Evolutionary conservation across 2,888 invertebrate genomes (phyloP).

Genomic region (Drosophila fulvimacula): DNA sequence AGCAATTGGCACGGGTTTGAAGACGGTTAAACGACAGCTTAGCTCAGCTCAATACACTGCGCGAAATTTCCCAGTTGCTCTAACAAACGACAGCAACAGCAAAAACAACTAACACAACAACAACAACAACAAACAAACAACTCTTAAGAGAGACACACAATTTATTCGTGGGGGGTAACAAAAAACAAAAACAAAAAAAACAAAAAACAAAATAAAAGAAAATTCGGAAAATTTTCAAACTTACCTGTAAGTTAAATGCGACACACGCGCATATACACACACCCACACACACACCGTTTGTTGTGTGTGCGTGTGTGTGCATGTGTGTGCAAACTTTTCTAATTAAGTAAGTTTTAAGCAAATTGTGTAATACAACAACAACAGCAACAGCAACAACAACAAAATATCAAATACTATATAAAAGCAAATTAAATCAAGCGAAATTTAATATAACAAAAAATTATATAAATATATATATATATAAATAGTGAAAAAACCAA

Average conservation of each 20-base stretch:
- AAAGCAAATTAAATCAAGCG: slow-evolving; percentile 65
- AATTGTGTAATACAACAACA: slow-evolving; percentile 58
- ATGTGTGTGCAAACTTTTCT: slow-evolving; percentile 64
- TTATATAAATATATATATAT: slow-evolving; percentile 58
- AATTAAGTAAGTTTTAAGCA: slow-evolving; percentile 74
- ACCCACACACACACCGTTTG: slow-evolving; percentile 14
- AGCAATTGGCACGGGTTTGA: slow-evolving; percentile 38
- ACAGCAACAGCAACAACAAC: slow-evolving; percentile 45
- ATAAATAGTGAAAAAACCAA: slow-evolving; percentile 67
- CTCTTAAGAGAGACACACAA: slow-evolving; percentile 64
- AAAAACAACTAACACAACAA: slow-evolving; percentile 40
- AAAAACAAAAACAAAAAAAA: slow-evolving; percentile 20
- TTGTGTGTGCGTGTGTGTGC: slow-evolving; percentile 36
- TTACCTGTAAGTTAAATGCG: slow-evolving; percentile 74
- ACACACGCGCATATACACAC: slow-evolving; percentile 49
- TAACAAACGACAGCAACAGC: slow-evolving; percentile 21
- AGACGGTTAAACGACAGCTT: slow-evolving; percentile 31
- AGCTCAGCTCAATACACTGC: slow-evolving; percentile 72
- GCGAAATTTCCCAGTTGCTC: slow-evolving; percentile 50
- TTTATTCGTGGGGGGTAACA: slow-evolving; percentile 67
- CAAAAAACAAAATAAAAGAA: slow-evolving; percentile 31
- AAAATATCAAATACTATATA: slow-evolving; percentile 62
- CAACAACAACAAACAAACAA: slow-evolving; percentile 29
- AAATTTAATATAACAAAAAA: slow-evolving; percentile 60
- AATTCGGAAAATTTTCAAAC: slow-evolving; percentile 48